A percentile compares a stretch with the other conserved stretches of the same genome.
Evolutionary conservation across 2,797 vertebrate genomes (phyloP).

Genomic region (Anisognathus igniventris): DNA sequence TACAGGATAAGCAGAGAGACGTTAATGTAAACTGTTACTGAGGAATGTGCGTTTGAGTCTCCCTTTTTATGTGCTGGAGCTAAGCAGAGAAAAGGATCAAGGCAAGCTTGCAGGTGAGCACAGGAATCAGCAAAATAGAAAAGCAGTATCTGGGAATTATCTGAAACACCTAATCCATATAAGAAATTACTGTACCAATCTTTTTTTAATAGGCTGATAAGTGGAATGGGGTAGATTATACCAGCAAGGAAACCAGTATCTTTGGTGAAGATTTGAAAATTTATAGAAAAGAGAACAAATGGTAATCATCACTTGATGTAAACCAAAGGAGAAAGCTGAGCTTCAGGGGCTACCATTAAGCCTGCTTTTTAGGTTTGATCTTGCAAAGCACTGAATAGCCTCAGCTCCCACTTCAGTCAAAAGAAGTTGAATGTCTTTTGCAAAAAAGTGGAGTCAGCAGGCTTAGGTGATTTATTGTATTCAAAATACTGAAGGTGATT

Average conservation of each 20-base stretch:
- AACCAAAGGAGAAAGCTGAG: neutral
- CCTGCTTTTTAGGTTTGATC: neutral
- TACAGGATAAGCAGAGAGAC: conserved; percentile 28
- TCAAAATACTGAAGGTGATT: neutral
- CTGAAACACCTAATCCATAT: neutral
- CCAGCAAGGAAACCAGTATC: neutral
- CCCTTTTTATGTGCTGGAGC: neutral
- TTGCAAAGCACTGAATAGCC: neutral
- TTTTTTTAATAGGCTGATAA: neutral
- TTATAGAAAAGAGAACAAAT: neutral
- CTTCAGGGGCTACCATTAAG: neutral
- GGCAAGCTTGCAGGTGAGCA: conserved; percentile 14
- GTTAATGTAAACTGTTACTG: conserved; percentile 56
- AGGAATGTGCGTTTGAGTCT: conserved; percentile 28
- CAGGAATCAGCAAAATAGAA: conserved; percentile 2
- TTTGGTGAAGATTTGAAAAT: neutral
- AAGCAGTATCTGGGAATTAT: conserved; percentile 3
- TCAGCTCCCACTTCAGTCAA: neutral
- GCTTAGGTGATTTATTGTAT: neutral
- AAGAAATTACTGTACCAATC: neutral
- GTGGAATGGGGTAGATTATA: neutral
- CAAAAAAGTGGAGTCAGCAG: neutral
- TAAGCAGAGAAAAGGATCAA: conserved; percentile 12
- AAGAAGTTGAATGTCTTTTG: neutral
- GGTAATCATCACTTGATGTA: neutral